These are phyloP conservation scores for Branchinecta lindahli DNA, from an alignment of 1,140 invertebrate genomes.

Conservation along the genomic window DNA sequence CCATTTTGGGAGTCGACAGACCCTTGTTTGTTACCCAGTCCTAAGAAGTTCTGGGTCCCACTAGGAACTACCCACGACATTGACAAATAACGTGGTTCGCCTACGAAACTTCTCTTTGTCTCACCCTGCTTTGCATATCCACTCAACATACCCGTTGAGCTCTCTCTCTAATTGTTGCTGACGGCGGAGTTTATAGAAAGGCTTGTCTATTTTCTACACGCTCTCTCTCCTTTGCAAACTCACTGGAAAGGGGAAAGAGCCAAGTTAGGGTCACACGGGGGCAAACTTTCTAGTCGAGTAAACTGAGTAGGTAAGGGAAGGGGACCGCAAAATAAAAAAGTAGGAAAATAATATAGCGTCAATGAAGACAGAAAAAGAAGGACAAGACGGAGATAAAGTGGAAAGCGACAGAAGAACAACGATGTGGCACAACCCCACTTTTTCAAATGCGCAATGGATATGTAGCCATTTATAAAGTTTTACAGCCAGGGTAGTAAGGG, in stretches of 20 bases:
- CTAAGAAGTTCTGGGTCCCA: no score
- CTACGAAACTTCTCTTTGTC: neutral
- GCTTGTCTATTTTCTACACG: constrained; percentile 99
- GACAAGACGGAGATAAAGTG: no score
- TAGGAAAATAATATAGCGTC: neutral
- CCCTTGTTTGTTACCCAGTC: no score
- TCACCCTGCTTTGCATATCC: constrained; percentile 99
- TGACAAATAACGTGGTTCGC: no score
- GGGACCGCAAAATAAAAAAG: constrained; percentile 23
- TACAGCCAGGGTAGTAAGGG: no score
- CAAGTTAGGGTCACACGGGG: constrained; percentile 2
- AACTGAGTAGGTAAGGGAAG: neutral
- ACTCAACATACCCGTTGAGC: constrained; percentile 98
- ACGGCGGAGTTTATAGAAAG: constrained; percentile 96
- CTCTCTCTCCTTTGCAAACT: constrained; percentile 99
- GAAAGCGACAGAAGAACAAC: no score
- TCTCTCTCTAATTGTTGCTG: constrained; percentile 98
- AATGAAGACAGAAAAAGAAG: no score
- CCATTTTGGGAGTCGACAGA: no score
- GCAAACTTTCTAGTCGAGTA: neutral
- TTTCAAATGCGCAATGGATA: no score
- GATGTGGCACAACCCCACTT: no score
- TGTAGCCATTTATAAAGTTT: no score
- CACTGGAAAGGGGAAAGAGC: constrained; percentile 10
- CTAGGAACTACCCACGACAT: no score